Evolutionary conservation across 2,113 vertebrate genomes (phyloP), one percentile per base, ranked within the genome.

Genomic region (Astur gentilis): DNA sequence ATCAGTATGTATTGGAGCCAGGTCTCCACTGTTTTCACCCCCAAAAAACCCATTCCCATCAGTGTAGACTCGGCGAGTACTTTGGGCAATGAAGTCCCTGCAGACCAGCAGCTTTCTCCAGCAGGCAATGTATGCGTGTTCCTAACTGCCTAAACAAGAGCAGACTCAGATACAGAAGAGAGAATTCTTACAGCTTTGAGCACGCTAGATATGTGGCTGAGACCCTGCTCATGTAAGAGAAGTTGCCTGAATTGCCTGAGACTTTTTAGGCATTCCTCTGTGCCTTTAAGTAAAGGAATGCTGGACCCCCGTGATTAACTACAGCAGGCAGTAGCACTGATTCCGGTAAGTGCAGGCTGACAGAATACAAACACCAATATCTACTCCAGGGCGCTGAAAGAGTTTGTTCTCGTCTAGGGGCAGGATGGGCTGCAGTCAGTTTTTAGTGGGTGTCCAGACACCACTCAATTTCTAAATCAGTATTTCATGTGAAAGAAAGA

Each of bases 91-190:
- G 38, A 38, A 22, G 20, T 25, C 44, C 44, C 62, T 38, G 32
- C 18, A 47, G 67, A 38, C 23, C 52, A 62, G 77, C 31, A 79
- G 66, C 57, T 10, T 11, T 21, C 25, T 72, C 13, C 34, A 20
- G 36, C 2, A 2, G 6, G 25, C 32, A 42, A 10, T 4, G 22
- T n/a, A 0, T n/a, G 52, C 7, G 1, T 38, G 32, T 47, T 88
- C 45, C 27, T 16, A 32, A 42, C 20, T 13, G 6, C 3, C 5
- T 61, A 49, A 89, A 45, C 23, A 40, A 36, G 31, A 80, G n/a
- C 62, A 67, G 34, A 8, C 31, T 67, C 26, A 8, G 52, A 13
- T 38, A 22, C 9, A 61, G 60, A 42, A 55, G 44, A 60, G 72
- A 25, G 40, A 83, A 65, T 65, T 73, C 32, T 65, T 38, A 49